These are phyloP conservation scores for Muscidifurax raptorellus DNA, from an alignment of 1,140 invertebrate genomes.

Conservation along the genomic window DNA sequence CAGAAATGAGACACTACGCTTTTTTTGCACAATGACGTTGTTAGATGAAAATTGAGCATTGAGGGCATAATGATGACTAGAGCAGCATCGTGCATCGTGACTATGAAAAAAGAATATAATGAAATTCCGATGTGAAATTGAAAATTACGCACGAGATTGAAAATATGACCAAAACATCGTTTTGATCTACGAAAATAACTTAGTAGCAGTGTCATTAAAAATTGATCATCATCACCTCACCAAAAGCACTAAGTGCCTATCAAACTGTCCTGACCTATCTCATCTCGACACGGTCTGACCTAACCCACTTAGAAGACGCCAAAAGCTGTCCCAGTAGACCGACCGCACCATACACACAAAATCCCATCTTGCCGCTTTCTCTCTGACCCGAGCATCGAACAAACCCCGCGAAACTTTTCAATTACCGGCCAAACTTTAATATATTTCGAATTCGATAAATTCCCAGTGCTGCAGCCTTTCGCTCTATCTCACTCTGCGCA, in stretches of 20 bases:
- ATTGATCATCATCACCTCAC: not conserved
- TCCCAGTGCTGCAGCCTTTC: not conserved
- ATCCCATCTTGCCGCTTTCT: not conserved
- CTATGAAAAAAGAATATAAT: not conserved
- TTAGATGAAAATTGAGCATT: not conserved
- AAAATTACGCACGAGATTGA: not conserved
- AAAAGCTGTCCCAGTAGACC: slow-evolving; percentile 1
- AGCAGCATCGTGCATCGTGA: not conserved
- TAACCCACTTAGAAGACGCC: not conserved
- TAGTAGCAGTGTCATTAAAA: not conserved
- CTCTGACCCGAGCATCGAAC: not conserved
- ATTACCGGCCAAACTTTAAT: slow-evolving; percentile 47
- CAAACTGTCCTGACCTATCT: slow-evolving; percentile 13
- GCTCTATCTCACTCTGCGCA: not conserved
- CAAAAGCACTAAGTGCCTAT: slow-evolving; percentile 5
- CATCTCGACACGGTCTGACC: not conserved
- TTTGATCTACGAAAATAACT: not conserved
- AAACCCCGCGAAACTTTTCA: slow-evolving; percentile 41
- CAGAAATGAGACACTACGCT: not conserved
- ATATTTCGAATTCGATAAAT: slow-evolving; percentile 49
- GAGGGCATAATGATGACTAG: not conserved
- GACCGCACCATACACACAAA: not conserved
- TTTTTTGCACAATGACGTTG: not conserved
- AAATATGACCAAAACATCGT: not conserved
- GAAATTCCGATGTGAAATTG: not conserved